Base-by-base conservation (phyloP, 2,888 invertebrate genomes). In the Andrena hattorfiana region DNA sequence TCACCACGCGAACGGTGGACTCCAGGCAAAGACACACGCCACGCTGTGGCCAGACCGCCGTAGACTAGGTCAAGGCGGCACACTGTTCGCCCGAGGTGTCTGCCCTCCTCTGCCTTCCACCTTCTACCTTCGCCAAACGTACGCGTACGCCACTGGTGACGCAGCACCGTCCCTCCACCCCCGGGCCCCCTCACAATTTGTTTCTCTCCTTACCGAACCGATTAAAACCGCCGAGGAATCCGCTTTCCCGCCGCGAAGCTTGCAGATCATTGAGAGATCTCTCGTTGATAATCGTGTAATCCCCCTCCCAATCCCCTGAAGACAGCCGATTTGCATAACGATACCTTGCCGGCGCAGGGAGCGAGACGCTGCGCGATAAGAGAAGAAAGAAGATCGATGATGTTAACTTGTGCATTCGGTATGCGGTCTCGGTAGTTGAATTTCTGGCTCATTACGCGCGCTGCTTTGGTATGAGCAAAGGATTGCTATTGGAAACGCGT, bases 11-110 rank as follows among this genome's bases (percentile, higher is more conserved):
- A 88, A 84, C 84, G 20, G 77, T 79, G 80, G 83, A 84, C 80
- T 83, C 77, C 83, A 74, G 75, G 49, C 75, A 73, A 73, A 81
- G 78, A 69, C 67, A 66, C 23, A 26, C 42, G 42, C 42, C 42
- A 83, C 63, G 28, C 35, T 32, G 79, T 83, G 83, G 83, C 79
- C 83, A 81, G 66, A 73, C 84, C 79, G 83, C 6, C 26, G 73
- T 54, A 76, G 89, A 90, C 87, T 89, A 86, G 91, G 91, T 91
- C 91, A 91, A 91, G 91, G 91, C 79, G 86, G 89, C 87, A 91
- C 84, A 85, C 88, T 87, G 87, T 63, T 90, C 87, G 84, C 87
- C 85, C 83, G 85, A 87, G 79, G 84, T 26, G 56, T 56, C 23
- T 83, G n/a, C 42, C 66, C 42, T 42, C 42, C 42, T 42, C 42